Evolutionary conservation across 2,888 invertebrate genomes (phyloP).

Genomic region (Frankliniella intonsa): DNA sequence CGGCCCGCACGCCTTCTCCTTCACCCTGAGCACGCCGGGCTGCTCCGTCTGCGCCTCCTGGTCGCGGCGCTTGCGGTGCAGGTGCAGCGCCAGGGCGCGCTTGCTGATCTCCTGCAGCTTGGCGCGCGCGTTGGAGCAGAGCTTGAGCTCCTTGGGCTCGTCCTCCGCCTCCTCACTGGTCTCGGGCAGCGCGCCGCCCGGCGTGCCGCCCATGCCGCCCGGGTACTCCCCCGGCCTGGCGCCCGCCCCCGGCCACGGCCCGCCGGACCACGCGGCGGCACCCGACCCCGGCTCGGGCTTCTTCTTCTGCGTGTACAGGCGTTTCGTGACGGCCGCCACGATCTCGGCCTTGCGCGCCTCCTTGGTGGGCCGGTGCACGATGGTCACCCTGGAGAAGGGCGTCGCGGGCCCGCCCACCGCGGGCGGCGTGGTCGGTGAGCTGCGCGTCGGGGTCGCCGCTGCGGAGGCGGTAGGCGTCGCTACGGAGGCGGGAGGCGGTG

Average conservation of each 20-base stretch:
- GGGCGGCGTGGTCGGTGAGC: neutral
- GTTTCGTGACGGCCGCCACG: slow-evolving; percentile 64
- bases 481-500: neutral
- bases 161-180: slow-evolving; percentile 49
- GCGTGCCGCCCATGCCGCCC: slow-evolving; percentile 47
- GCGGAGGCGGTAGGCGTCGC: neutral
- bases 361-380: slow-evolving; percentile 21
- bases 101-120: slow-evolving; percentile 57
- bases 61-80: slow-evolving; percentile 51
- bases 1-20: slow-evolving; percentile 52
- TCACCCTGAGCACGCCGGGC: slow-evolving; percentile 52
- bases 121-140: slow-evolving; percentile 57
- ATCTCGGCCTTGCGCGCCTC: slow-evolving; percentile 52
- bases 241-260: slow-evolving; percentile 31
- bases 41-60: slow-evolving; percentile 56
- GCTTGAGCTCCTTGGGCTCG: slow-evolving; percentile 53
- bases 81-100: slow-evolving; percentile 53
- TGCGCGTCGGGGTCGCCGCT: neutral
- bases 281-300: slow-evolving; percentile 5
- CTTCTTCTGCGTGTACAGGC: slow-evolving; percentile 54
- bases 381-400: slow-evolving; percentile 5
- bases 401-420: neutral
- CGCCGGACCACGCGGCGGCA: neutral
- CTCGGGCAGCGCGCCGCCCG: slow-evolving; percentile 27
- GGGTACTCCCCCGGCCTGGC: slow-evolving; percentile 40